These are phyloP conservation scores for Parnassius apollo DNA, from an alignment of 2,888 invertebrate genomes.

Conservation along the genomic window DNA sequence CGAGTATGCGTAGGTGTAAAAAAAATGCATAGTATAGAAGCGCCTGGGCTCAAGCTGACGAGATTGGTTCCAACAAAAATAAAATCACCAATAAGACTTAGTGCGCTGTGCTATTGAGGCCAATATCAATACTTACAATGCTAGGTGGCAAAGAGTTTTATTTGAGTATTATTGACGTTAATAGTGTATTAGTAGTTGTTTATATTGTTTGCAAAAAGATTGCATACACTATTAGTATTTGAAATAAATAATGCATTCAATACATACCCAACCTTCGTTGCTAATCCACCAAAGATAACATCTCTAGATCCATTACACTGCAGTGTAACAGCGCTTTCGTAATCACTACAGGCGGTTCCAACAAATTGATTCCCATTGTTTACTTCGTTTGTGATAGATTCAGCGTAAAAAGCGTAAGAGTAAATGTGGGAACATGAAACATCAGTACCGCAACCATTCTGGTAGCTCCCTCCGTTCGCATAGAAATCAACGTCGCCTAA, in stretches of 20 bases:
- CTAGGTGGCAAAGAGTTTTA: too few species aligned
- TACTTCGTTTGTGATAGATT: conserved; percentile 49
- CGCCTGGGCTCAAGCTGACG: too few species aligned
- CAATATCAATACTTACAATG: too few species aligned
- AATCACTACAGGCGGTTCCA: conserved; percentile 56
- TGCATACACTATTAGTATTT: too few species aligned
- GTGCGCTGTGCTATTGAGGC: too few species aligned
- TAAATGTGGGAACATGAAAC: conserved; percentile 53
- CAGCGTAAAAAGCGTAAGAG: conserved; percentile 58
- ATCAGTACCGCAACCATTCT: conserved; percentile 53
- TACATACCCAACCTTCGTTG: conserved; percentile 49
- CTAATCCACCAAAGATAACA: conserved; percentile 55
- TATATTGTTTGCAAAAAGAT: too few species aligned
- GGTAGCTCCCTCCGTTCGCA: conserved; percentile 62
- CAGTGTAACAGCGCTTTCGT: conserved; percentile 45
- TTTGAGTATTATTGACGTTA: too few species aligned
- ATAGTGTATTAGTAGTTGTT: too few species aligned
- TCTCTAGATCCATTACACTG: conserved; percentile 51
- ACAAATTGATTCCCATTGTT: conserved; percentile 48
- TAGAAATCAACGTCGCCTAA: conserved; percentile 69
- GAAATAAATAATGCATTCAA: background rate
- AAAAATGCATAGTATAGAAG: too few species aligned
- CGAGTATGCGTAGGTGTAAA: too few species aligned
- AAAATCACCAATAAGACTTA: too few species aligned
- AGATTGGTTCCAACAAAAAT: too few species aligned